Base-by-base conservation (phyloP, 2,113 vertebrate genomes). In the Megaceryle torquata region DNA sequence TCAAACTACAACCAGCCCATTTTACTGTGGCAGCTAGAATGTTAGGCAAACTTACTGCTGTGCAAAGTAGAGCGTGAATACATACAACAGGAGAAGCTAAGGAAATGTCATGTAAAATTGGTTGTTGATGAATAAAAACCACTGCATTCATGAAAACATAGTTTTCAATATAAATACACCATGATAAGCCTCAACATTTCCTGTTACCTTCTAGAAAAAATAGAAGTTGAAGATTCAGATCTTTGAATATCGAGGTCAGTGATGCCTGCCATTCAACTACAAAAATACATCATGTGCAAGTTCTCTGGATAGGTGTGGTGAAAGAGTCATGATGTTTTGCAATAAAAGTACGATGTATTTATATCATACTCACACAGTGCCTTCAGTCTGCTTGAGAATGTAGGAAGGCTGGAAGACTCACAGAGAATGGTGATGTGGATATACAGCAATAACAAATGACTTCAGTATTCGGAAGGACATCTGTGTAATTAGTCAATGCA, bases 1-100 rank as follows among this genome's bases (percentile, higher is more conserved):
- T 61, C 1, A 0, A 26, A 53, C 57, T 77, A 44, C 22, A 37
- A 24, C 16, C 70, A 71, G 59, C 12, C 21, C 0, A 0, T 29
- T 37, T 71, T 9, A n/a, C 15, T 68, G 53, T 61, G 53, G 28
- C 59, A 67, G 50, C 43, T 61, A 25, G 13, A 19, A 61, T 48
- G 61, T 51, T 41, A 5, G 20, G 24, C 25, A 61, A 24, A 59
- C 28, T 56, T 50, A 43, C 59, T 37, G n/a, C 63, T 82, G 44
- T 60, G 63, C 37, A 46, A 70, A 78, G 44, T 24, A 53, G 50
- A 39, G 28, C 2, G 1, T 51, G 21, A 13, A 8, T 59, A 33
- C 57, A 15, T 18, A 20, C n/a, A 53, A 33, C 53, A 71, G 19
- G 43, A 86, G n/a, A 4, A 51, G 43, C 29, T 64, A 60, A 41